A percentile compares a stretch with the other conserved stretches of the same genome.
Conservation (phyloP, 2,888 invertebrate species). For the Zygogramma bicolorata region DNA sequence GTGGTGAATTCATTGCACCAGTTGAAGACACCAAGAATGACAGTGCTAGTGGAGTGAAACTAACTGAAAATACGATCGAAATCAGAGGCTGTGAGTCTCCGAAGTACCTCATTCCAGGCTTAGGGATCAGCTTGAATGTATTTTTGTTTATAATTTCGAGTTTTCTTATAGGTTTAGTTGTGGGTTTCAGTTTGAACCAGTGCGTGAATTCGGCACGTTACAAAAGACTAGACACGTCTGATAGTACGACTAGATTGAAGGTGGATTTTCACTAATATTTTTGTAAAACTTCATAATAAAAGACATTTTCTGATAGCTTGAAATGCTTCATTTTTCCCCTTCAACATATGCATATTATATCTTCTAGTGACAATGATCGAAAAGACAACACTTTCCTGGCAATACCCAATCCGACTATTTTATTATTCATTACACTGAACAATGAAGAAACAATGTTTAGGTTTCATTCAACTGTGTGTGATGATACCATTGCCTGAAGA, state of each 20-base stretch:
- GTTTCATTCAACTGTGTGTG: too few species aligned
- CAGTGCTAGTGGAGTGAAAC: constrained; percentile 4
- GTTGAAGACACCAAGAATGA: neutral
- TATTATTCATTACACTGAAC: too few species aligned
- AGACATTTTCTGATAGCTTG: neutral
- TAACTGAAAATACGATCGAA: constrained; percentile 20
- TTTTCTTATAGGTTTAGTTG: constrained; percentile 37
- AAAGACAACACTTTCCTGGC: too few species aligned
- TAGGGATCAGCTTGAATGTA: constrained; percentile 13
- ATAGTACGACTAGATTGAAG: constrained; percentile 10
- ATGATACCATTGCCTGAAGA: too few species aligned
- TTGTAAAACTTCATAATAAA: neutral
- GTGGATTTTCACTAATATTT: neutral
- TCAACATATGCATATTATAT: too few species aligned
- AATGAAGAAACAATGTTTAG: too few species aligned
- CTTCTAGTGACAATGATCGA: too few species aligned
- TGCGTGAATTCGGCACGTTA: constrained; percentile 31
- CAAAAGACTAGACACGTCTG: constrained; percentile 35
- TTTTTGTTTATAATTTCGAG: constrained; percentile 29
- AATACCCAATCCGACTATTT: too few species aligned
- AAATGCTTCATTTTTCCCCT: too few species aligned
- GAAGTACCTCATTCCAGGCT: neutral
- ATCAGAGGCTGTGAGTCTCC: constrained; percentile 17
- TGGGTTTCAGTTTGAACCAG: constrained; percentile 37
- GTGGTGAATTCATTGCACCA: neutral